Percentiles rank a stretch among this genome's conserved stretches.
These are phyloP conservation scores for Tursiops truncatus DNA, from an alignment of 2,113 vertebrate genomes.

Conservation along the genomic window DNA sequence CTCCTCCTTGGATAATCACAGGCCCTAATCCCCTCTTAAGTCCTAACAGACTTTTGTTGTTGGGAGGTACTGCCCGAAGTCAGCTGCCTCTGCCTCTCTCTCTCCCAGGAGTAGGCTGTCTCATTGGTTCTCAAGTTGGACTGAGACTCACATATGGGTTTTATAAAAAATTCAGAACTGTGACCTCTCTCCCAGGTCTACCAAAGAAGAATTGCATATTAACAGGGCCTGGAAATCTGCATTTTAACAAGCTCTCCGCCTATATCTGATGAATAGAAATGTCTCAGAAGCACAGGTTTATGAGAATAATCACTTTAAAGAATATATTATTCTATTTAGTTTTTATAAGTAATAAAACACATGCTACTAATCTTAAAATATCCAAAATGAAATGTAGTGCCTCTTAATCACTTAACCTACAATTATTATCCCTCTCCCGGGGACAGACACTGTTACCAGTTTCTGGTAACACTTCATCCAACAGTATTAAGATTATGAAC, in stretches of 20 bases:
- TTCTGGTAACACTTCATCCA: background rate
- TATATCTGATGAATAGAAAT: no score
- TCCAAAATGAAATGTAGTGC: background rate
- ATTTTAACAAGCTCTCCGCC: no score
- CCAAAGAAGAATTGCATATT: background rate
- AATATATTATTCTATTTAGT: background rate
- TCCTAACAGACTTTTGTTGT: background rate
- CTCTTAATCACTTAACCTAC: background rate
- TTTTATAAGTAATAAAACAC: background rate
- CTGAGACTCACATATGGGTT: background rate
- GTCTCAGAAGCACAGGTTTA: background rate
- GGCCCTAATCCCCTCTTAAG: background rate
- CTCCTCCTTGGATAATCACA: no score
- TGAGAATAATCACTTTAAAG: background rate
- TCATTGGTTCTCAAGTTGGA: background rate
- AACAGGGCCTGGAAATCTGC: background rate
- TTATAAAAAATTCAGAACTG: background rate
- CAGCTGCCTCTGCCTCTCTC: no score
- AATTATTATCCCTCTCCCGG: background rate
- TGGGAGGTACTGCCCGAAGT: background rate
- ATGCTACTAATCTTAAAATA: background rate
- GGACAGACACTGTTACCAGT: background rate
- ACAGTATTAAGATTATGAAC: background rate
- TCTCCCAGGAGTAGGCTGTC: background rate
- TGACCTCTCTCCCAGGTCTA: background rate